A percentile compares a stretch with the other conserved stretches of the same genome.
Evolutionary conservation across 2,888 invertebrate genomes (phyloP).

Genomic region (Parelbella ahira): DNA sequence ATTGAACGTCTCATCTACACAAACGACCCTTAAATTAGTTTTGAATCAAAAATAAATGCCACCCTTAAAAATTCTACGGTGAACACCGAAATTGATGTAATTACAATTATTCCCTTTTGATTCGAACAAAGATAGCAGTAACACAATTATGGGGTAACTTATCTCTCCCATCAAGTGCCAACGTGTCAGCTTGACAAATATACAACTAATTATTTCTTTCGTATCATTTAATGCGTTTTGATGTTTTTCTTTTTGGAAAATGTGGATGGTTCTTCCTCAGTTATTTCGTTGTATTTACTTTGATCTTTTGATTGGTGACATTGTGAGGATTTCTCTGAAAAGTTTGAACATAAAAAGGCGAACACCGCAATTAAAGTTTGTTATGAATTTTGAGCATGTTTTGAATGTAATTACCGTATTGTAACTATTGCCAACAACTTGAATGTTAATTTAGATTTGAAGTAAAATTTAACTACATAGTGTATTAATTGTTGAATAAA

Average conservation of each 20-base stretch:
- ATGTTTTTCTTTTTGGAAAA: background rate
- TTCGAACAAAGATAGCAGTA: slow-evolving; percentile 39
- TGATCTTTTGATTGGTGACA: background rate
- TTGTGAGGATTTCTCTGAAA: no score
- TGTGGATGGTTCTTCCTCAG: background rate
- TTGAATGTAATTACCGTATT: no score
- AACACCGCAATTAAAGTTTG: no score
- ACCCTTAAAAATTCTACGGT: slow-evolving; percentile 7
- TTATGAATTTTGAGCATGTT: no score
- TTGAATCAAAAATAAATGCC: slow-evolving; percentile 2
- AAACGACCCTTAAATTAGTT: no score
- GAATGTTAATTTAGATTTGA: no score
- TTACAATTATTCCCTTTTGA: slow-evolving; percentile 52
- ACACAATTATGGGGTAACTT: slow-evolving; percentile 2
- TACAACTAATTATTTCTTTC: slow-evolving; percentile 36
- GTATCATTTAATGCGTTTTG: background rate
- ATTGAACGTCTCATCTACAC: no score
- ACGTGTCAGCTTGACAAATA: slow-evolving; percentile 54
- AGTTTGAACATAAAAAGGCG: no score
- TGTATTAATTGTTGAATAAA: no score
- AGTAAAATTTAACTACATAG: no score
- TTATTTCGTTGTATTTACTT: background rate
- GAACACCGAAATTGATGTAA: slow-evolving; percentile 60
- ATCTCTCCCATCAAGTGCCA: slow-evolving; percentile 37
- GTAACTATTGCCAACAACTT: no score